Base-by-base conservation (phyloP, 1,140 invertebrate species). In the Cydia fagiglandana region DNA sequence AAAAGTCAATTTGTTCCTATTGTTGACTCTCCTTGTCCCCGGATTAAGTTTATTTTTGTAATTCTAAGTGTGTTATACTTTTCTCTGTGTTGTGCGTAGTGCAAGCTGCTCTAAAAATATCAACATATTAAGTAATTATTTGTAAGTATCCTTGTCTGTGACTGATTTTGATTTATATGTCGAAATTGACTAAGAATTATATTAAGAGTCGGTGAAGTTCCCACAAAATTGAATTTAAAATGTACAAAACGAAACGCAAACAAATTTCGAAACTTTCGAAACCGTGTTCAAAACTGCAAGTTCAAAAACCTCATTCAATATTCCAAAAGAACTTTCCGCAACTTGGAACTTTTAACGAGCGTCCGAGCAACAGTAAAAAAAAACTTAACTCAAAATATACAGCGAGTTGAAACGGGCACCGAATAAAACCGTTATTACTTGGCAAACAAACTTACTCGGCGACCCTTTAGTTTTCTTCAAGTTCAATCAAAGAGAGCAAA, bases 401-500 rank as follows among this genome's bases (percentile, higher is more conserved):
- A 70, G 78, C 73, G 41, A 77, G 56, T 61, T 61, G 56, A 61
- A 61, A 61, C 56, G 56, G 56, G 56, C 56, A 61, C 56, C 56
- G 56, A 84, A 84, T 85, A 84, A 86, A 83, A 83, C 79, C 86
- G 83, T 87, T 88, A 88, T 88, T 84, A 87, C 81, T 88, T 84
- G 28, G 78, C 85, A 89, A 86, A 88, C 84, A 89, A 86, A 88
- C 83, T 88, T 84, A 80, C 75, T 70, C 66, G n/a, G 76, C 80
- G 83, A 81, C 83, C 81, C 84, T 85, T 88, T 88, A 84, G 82
- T 84, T 89, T 87, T 85, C 85, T 87, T 88, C 79, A 85, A 88
- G 85, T 86, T 87, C 86, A 91, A 90, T 91, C 88, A 89, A 88
- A 86, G 85, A 86, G 84, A 86, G 86, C 84, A 91, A 89, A 91